These are phyloP conservation scores for Seira ritae DNA, from an alignment of 2,888 invertebrate species.

Conservation along the genomic window DNA sequence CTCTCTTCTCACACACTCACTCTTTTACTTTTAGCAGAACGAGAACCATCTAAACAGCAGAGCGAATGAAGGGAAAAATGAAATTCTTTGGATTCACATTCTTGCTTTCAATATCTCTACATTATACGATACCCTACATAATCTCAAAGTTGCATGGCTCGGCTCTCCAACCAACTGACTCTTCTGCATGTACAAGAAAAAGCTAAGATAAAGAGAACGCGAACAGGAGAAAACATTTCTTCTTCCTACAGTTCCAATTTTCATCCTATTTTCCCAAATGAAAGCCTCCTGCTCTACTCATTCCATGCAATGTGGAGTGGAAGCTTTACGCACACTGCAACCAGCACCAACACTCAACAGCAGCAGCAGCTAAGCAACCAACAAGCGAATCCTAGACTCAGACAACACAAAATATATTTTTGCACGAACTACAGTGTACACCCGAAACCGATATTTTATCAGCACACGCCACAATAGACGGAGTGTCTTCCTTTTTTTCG, in stretches of 20 bases:
- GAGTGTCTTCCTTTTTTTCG: neutral
- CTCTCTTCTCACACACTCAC: constrained; percentile 29
- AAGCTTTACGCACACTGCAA: neutral
- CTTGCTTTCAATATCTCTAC: neutral
- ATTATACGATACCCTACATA: neutral
- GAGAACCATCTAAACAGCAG: constrained; percentile 31
- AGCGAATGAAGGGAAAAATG: constrained; percentile 27
- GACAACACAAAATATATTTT: constrained; percentile 31
- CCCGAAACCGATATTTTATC: neutral
- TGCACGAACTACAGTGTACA: neutral
- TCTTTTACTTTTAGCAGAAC: constrained; percentile 4
- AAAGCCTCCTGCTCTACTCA: constrained; percentile 14
- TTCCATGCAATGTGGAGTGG: neutral
- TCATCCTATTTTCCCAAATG: constrained; percentile 16
- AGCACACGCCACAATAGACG: too few relatives aligned
- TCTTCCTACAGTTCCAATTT: constrained; percentile 56
- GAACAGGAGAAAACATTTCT: constrained; percentile 12
- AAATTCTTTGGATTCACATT: constrained; percentile 59
- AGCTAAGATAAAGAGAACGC: neutral
- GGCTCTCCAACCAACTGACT: too few relatives aligned
- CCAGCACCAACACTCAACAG: too few relatives aligned
- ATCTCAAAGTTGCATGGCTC: neutral
- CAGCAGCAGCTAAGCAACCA: too few relatives aligned
- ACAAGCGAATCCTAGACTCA: constrained; percentile 48
- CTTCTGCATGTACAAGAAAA: neutral